phyloP scores from a whole-genome alignment of 2,888 invertebrate species.

The Drosophila leonis region DNA sequence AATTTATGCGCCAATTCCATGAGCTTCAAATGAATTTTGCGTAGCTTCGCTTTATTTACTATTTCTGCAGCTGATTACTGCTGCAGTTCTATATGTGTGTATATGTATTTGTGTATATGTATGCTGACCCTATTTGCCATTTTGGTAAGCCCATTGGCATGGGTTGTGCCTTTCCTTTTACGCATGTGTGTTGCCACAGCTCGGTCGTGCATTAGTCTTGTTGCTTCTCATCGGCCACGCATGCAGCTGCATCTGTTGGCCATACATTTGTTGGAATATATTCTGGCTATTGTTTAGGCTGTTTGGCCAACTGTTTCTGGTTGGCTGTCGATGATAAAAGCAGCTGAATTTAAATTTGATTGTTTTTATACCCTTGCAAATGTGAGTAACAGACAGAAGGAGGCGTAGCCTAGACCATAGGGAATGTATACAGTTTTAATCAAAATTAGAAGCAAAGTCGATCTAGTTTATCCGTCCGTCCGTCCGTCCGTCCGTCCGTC shows the following conservation, averaged over 20 bases:
- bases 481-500: too few species aligned
- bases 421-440: neutral
- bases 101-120: neutral
- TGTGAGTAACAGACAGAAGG: neutral
- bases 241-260: slow-evolving; percentile 17
- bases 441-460: neutral
- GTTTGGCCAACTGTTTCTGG: slow-evolving; percentile 1
- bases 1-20: slow-evolving; percentile 27
- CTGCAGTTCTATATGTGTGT: neutral
- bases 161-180: neutral
- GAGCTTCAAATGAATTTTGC: slow-evolving; percentile 38
- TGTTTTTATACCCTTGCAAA: too few species aligned
- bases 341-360: neutral
- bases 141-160: slow-evolving; percentile 5
- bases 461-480: neutral
- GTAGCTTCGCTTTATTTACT: slow-evolving; percentile 36
- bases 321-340: slow-evolving; percentile 6
- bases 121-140: slow-evolving; percentile 7
- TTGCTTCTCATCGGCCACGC: slow-evolving; percentile 8
- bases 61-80: slow-evolving; percentile 19
- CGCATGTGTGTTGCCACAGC: neutral
- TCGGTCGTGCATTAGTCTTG: neutral
- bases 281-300: slow-evolving; percentile 1
- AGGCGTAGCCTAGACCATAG: neutral
- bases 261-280: slow-evolving; percentile 12